These are phyloP conservation scores for Agrochola circellaris DNA, from an alignment of 2,888 invertebrate species.

Conservation along the genomic window DNA sequence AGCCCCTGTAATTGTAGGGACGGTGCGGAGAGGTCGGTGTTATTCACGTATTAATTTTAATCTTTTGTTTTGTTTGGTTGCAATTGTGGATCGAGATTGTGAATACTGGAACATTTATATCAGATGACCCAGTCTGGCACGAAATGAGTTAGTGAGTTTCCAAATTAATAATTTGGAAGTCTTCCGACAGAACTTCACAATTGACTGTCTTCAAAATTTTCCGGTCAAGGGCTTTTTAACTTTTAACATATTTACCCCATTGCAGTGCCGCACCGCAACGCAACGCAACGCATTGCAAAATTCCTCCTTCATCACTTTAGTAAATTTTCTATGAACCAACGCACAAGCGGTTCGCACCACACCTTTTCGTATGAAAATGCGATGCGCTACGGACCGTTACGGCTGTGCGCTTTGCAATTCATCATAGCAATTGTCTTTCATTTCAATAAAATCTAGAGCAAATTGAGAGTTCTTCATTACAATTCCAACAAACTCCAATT, in stretches of 20 bases:
- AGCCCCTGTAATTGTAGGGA: constrained; percentile 40
- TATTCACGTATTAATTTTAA: constrained; percentile 41
- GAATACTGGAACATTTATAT: background rate
- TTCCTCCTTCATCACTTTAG: background rate
- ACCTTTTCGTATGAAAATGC: background rate
- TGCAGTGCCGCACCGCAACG: background rate
- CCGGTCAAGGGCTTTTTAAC: background rate
- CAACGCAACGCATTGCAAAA: background rate
- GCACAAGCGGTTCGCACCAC: background rate
- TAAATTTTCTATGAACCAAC: background rate
- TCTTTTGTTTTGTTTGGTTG: constrained; percentile 22
- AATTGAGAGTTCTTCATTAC: constrained; percentile 14
- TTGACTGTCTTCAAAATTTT: background rate
- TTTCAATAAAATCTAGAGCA: background rate
- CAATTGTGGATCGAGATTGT: background rate
- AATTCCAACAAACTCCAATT: constrained; percentile 11
- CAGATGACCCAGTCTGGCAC: background rate
- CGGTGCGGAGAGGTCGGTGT: constrained; percentile 10
- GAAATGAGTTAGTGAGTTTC: background rate
- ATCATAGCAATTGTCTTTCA: background rate
- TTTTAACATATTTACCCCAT: background rate
- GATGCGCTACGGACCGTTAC: background rate
- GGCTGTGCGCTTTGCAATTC: background rate
- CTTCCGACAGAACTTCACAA: background rate
- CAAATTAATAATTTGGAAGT: background rate